Evolutionary conservation across 53 echinoderm and acorn worm genomes (phyloP), one percentile per base, ranked within the genome.

Genomic region (Holothuria scabra): DNA sequence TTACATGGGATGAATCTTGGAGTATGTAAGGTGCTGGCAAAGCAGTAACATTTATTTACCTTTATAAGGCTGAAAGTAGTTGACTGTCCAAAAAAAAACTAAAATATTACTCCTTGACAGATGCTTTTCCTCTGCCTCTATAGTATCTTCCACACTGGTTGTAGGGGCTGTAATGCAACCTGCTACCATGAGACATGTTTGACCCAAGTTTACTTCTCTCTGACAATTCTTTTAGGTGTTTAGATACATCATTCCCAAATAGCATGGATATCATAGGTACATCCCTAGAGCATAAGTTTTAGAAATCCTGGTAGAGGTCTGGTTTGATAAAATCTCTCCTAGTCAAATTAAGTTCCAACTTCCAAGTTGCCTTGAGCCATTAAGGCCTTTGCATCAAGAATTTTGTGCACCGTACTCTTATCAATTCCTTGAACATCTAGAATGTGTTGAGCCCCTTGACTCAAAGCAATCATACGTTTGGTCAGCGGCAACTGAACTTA

Each of bases 151-250:
- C 68, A 67, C 68, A 29, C 11, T 60, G 61, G 25, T 60, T 60
- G 61, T 67, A 67, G 8, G 68, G 68, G 68, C 68, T 26, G 24
- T n/a, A n/a, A n/a, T n/a, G n/a, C n/a, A n/a, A n/a, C n/a, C n/a
- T n/a, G n/a, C n/a, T n/a, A n/a, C n/a, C 68, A 30, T 18, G 68
- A 25, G 68, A 67, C 29, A 67, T 33, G 22, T 67, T 5, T 67
- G 60, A 60, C 61, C 61, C 61, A 60, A 60, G 61, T 60, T 60
- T 10, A 25, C 61, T 60, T 25, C 12, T 60, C 61, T 60, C 8
- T 25, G 61, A 60, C 25, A 60, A 60, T 12, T 67, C 68, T 33
- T 67, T 67, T 6, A 67, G 8, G 26, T 67, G 68, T 33, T 67
- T 67, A 8, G 68, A 8, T 28, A 67, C 26, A 30, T 67, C 68